Evolutionary conservation across 1,140 invertebrate species (phyloP).

Genomic region (Drosophila auraria): DNA sequence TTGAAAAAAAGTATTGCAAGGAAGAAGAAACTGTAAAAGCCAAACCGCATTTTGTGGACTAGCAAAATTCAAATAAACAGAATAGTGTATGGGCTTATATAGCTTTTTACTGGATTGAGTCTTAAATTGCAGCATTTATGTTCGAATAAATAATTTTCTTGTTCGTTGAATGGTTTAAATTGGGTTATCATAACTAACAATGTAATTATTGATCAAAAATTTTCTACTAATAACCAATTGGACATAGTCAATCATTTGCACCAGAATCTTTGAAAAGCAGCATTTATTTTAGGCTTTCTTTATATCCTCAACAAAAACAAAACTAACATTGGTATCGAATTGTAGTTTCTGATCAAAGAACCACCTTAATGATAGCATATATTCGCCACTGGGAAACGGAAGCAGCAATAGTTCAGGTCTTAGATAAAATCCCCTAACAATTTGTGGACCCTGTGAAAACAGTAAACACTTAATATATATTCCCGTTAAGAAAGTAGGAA

Average conservation of each 20-base stretch:
- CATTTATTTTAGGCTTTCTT: neutral
- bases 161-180: neutral
- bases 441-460: slow-evolving; percentile 2
- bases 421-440: neutral
- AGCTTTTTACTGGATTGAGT: neutral
- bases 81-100: neutral
- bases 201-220: too few species aligned
- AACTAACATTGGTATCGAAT: slow-evolving; percentile 22
- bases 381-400: slow-evolving; percentile 29
- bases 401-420: slow-evolving; percentile 1
- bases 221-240: too few species aligned
- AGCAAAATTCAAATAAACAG: neutral
- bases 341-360: neutral
- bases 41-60: too few species aligned
- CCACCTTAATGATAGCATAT: slow-evolving; percentile 10
- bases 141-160: neutral
- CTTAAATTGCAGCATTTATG: too few species aligned
- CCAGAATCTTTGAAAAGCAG: too few species aligned
- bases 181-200: neutral
- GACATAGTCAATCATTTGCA: too few species aligned
- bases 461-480: too few species aligned
- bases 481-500: neutral
- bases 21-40: neutral
- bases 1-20: too few species aligned
- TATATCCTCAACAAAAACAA: neutral